Conservation (phyloP, 2,113 vertebrate species). For the Eulacestoma nigropectus region DNA sequence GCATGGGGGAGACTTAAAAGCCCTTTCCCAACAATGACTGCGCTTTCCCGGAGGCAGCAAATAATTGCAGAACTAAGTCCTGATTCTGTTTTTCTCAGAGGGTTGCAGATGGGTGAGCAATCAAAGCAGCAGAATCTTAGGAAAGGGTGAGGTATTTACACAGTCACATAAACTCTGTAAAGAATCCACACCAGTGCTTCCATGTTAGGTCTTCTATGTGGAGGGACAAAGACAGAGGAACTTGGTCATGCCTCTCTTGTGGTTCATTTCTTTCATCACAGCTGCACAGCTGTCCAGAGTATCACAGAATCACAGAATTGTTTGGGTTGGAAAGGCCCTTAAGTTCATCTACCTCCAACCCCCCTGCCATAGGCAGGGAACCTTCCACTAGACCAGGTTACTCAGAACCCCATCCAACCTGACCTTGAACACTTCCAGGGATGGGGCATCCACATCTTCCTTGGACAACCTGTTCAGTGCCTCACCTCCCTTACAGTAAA, state of each 20-base stretch:
- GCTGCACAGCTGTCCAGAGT: background rate
- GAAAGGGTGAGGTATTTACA: background rate
- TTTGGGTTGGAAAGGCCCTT: background rate
- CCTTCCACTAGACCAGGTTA: background rate
- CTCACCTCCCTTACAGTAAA: background rate
- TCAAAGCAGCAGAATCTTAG: background rate
- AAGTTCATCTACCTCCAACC: background rate
- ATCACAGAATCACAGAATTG: background rate
- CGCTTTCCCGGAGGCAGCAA: background rate
- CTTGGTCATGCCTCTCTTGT: background rate
- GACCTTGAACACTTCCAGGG: background rate
- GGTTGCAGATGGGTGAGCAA: background rate
- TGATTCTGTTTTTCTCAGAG: background rate
- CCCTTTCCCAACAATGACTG: background rate
- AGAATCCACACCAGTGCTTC: background rate
- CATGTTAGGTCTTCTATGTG: background rate
- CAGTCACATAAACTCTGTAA: background rate
- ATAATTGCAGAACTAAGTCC: background rate
- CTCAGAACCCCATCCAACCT: background rate
- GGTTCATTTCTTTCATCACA: background rate
- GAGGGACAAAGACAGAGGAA: background rate
- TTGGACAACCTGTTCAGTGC: background rate
- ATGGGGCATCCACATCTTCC: background rate
- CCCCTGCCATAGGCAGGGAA: background rate
- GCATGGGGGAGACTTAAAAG: background rate